phyloP scores from a whole-genome alignment of 1,140 invertebrate species.

The Steinernema feltiae region DNA sequence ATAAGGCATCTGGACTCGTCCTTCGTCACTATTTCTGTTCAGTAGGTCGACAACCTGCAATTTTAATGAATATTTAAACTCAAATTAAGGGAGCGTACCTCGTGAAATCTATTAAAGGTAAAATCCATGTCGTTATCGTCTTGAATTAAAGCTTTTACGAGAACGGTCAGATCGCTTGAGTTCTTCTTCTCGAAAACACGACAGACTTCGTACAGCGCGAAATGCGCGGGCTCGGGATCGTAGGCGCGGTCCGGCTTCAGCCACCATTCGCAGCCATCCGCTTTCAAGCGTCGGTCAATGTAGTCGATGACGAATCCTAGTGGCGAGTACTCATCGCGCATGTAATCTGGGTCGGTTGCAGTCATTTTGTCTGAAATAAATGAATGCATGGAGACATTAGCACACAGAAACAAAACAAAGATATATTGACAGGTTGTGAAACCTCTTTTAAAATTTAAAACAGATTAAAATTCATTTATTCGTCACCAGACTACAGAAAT shows the following conservation, averaged over 20 bases:
- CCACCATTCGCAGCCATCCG: slow-evolving; percentile 23
- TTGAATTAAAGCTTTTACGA: slow-evolving; percentile 16
- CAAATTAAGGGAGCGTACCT: too few species aligned
- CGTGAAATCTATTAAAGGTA: slow-evolving; percentile 15
- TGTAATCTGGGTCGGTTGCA: background rate
- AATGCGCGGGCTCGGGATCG: slow-evolving; percentile 21
- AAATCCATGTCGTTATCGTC: slow-evolving; percentile 14
- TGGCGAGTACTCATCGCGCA: slow-evolving; percentile 14
- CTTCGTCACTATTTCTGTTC: background rate
- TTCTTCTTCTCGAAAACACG: slow-evolving; percentile 24
- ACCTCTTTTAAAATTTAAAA: too few species aligned
- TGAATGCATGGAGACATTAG: slow-evolving; percentile 2
- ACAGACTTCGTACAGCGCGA: slow-evolving; percentile 17
- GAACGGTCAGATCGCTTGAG: background rate
- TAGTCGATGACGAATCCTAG: slow-evolving; percentile 25
- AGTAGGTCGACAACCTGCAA: slow-evolving; percentile 13
- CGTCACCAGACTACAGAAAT: slow-evolving; percentile 31
- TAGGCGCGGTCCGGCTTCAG: slow-evolving; percentile 18
- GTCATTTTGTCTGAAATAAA: slow-evolving; percentile 12
- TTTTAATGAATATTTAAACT: too few species aligned
- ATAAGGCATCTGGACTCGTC: slow-evolving; percentile 23
- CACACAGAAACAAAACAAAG: background rate
- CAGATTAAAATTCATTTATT: background rate
- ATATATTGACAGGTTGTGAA: too few species aligned
- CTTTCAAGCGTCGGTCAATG: slow-evolving; percentile 18